Evolutionary conservation across 2,888 invertebrate genomes (phyloP), one percentile per base, ranked within the genome.

Genomic region (Drosophila borealis): DNA sequence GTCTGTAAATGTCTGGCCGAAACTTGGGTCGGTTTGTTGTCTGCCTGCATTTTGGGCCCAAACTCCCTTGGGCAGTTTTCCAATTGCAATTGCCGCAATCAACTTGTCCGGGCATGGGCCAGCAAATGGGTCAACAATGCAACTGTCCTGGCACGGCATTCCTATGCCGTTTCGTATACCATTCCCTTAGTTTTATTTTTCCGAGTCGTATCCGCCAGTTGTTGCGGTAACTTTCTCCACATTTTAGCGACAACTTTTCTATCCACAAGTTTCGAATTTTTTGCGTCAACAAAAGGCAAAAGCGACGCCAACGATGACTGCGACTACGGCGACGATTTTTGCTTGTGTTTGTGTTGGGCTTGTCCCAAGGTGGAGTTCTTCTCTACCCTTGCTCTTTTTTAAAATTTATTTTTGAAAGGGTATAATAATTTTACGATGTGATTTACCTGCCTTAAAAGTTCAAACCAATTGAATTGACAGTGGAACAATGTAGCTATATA

Each of bases 31-130:
- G 61, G 54, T 45, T 45, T 53, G 59, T 42, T 60, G 81, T 25
- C 50, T 73, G 78, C 19, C 68, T 73, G 64, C 42, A 59, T 48
- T 69, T 46, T 68, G 60, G 29, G 66, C 66, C 50, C 37, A 11
- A 59, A 33, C 64, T 68, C 88, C 88, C 78, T 56, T 76, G 82
- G 82, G 82, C 82, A 86, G 83, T 74, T 88, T 86, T 82, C 88
- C 82, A 88, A 82, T 82, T 88, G 82, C 81, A 82, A 82, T 82
- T 82, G 82, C 88, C 86, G 82, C 82, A 82, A 82, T 82, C 82
- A 82, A 82, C 86, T 86, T 86, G 81, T 76, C 83, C 88, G 59
- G 64, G 71, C 63, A 67, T 74, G 70, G 70, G 63, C 62, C 73
- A 76, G 70, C 78, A 82, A 82, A 82, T 82, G 83, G 81, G 81